Conservation (phyloP, 1,140 invertebrate species). For the Calycopis cecrops region DNA sequence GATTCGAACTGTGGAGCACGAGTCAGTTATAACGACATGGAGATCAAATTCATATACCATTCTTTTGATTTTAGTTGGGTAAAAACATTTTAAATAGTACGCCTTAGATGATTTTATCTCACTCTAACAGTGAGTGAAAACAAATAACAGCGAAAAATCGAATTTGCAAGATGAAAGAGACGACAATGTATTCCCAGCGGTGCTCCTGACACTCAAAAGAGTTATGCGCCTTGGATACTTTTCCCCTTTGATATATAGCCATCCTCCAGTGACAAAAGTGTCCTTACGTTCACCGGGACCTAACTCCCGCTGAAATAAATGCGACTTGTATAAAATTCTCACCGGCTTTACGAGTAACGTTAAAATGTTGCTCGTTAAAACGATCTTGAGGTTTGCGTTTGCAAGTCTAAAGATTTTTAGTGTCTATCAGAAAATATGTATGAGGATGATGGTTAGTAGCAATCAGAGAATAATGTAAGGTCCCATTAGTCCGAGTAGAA, state of each 20-base stretch:
- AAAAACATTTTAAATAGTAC: too few relatives aligned
- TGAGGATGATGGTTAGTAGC: too few relatives aligned
- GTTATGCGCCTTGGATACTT: slow-evolving; percentile 48
- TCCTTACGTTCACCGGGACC: slow-evolving; percentile 25
- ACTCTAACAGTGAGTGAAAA: slow-evolving; percentile 5
- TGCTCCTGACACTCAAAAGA: slow-evolving; percentile 42
- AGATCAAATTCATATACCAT: too few relatives aligned
- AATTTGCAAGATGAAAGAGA: slow-evolving; percentile 3
- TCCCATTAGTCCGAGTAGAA: too few relatives aligned
- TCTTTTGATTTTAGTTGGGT: too few relatives aligned
- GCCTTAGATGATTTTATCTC: neutral
- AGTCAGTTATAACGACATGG: too few relatives aligned
- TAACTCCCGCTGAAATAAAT: slow-evolving; percentile 15
- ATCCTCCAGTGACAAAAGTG: slow-evolving; percentile 32
- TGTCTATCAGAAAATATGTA: too few relatives aligned
- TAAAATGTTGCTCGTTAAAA: neutral
- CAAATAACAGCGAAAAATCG: slow-evolving; percentile 7
- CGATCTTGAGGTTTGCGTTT: too few relatives aligned
- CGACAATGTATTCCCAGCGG: slow-evolving; percentile 25
- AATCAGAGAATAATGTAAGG: too few relatives aligned
- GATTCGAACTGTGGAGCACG: too few relatives aligned
- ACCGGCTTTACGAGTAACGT: slow-evolving; percentile 3
- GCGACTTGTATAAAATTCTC: slow-evolving; percentile 16
- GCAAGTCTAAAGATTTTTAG: too few relatives aligned
- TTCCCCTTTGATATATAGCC: slow-evolving; percentile 48